Conservation (phyloP, 1,140 invertebrate species). For the Cryptotermes secundus region DNA sequence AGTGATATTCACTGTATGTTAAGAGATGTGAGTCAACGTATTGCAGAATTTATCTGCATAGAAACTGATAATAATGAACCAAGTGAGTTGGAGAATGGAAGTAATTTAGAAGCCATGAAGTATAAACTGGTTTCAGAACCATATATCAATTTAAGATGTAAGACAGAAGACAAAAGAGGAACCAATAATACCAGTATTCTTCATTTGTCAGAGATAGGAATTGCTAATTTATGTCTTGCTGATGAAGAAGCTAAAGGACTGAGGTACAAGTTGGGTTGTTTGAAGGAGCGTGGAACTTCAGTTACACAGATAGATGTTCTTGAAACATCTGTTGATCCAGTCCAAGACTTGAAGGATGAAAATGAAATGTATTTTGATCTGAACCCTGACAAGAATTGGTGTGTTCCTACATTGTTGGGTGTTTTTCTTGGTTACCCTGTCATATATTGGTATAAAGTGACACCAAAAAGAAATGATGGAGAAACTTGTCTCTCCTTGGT, state of each 20-base stretch:
- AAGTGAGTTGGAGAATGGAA: background rate
- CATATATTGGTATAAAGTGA: conserved; percentile 6
- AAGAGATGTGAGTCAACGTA: background rate
- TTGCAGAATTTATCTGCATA: background rate
- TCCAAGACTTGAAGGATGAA: background rate
- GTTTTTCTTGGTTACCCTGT: conserved; percentile 25
- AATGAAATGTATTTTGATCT: background rate
- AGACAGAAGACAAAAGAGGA: too few species aligned
- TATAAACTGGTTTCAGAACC: too few species aligned
- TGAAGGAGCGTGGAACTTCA: background rate
- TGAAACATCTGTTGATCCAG: background rate
- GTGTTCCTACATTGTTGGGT: conserved; percentile 17
- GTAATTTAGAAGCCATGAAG: too few species aligned
- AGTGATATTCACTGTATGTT: background rate
- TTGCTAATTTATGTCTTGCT: too few species aligned
- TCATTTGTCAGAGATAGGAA: too few species aligned
- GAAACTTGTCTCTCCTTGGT: conserved; percentile 19
- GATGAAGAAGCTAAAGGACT: too few species aligned
- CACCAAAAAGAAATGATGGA: background rate
- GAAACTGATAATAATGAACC: background rate
- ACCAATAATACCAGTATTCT: too few species aligned
- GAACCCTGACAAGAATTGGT: conserved; percentile 14
- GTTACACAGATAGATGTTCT: background rate
- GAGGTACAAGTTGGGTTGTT: background rate
- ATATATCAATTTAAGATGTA: too few species aligned